A percentile compares a stretch with the other conserved stretches of the same genome.
Conservation (phyloP, 2,888 invertebrate species). For the Microplitis deprimator region DNA sequence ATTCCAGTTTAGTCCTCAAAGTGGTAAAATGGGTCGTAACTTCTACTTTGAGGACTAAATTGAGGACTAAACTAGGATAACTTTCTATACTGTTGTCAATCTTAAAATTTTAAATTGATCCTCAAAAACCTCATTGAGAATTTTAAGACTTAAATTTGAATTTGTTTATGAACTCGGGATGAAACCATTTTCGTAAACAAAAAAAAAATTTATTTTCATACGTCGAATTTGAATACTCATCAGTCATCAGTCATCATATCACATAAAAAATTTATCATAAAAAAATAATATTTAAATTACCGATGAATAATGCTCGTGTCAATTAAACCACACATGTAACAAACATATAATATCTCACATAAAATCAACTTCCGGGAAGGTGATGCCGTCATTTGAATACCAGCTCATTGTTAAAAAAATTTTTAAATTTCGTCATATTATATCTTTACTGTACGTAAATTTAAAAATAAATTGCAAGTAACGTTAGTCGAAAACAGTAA, state of each 20-base stretch:
- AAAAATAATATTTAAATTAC: background rate
- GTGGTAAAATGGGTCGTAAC: too few relatives aligned
- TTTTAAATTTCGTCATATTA: background rate
- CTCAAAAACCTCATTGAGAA: too few relatives aligned
- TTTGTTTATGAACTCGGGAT: too few relatives aligned
- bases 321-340: background rate
- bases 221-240: background rate
- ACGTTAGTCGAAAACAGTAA: background rate
- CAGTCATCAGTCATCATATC: constrained; percentile 1
- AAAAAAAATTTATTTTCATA: background rate
- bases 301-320: background rate
- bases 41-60: too few relatives aligned
- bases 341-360: background rate
- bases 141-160: too few relatives aligned
- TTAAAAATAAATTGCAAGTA: too few relatives aligned
- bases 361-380: background rate
- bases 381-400: background rate
- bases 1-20: too few relatives aligned
- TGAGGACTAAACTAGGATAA: too few relatives aligned
- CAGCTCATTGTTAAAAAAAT: background rate
- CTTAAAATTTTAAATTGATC: too few relatives aligned
- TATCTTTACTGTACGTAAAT: background rate
- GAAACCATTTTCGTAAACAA: too few relatives aligned
- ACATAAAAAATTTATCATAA: background rate
- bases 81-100: too few relatives aligned